Percentiles rank a stretch among this genome's conserved stretches.
Evolutionary conservation across 2,113 vertebrate genomes (phyloP).

Genomic region (Cisticola juncidis): DNA sequence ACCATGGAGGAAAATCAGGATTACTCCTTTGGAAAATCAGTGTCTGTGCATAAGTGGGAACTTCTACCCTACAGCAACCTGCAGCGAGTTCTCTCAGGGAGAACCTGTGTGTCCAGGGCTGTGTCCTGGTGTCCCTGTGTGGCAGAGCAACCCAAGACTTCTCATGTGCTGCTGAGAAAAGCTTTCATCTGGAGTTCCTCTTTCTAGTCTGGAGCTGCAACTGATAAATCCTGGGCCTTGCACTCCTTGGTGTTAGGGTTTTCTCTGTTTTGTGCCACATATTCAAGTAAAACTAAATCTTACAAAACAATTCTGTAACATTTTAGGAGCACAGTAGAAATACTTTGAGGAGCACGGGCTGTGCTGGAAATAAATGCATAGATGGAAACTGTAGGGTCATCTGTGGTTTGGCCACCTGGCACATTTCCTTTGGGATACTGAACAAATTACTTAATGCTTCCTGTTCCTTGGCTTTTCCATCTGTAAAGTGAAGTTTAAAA

Average conservation of each 20-base stretch:
- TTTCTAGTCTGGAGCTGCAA: neutral
- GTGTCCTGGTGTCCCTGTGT: neutral
- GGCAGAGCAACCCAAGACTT: neutral
- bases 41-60: neutral
- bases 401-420: neutral
- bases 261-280: neutral
- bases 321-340: neutral
- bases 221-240: neutral
- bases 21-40: neutral
- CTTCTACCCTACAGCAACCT: neutral
- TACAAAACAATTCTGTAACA: neutral
- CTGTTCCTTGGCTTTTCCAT: neutral
- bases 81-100: neutral
- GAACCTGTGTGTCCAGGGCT: accelerated
- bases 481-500: neutral
- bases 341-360: neutral
- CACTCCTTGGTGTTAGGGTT: neutral
- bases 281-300: neutral
- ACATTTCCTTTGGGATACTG: neutral
- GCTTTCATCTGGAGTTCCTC: neutral
- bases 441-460: neutral
- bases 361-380: neutral
- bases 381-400: neutral
- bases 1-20: neutral
- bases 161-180: neutral